A percentile compares a stretch with the other conserved stretches of the same genome.
Conservation (phyloP, 1,140 invertebrate species). For the Streblospio benedicti region DNA sequence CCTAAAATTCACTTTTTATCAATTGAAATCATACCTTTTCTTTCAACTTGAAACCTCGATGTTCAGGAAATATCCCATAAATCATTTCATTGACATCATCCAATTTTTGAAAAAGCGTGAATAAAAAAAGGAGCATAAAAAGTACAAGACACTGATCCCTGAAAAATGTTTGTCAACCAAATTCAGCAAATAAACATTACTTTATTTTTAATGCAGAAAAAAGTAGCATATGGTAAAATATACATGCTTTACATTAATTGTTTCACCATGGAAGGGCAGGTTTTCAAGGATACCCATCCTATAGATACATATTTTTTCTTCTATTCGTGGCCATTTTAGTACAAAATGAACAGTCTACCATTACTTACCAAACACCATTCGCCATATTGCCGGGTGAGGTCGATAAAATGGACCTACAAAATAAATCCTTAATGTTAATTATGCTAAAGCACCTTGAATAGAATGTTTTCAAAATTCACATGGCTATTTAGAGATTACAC, state of each 20-base stretch:
- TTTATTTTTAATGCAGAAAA: background rate
- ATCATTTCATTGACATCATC: constrained; percentile 80
- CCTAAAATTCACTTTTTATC: too few relatives aligned
- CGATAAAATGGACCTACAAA: constrained; percentile 77
- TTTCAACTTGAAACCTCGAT: constrained; percentile 34
- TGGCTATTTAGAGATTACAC: too few relatives aligned
- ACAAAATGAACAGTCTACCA: too few relatives aligned
- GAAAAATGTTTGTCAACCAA: too few relatives aligned
- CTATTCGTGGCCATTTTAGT: too few relatives aligned
- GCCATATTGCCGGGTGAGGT: constrained; percentile 57
- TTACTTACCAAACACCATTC: constrained; percentile 53
- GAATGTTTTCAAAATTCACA: too few relatives aligned
- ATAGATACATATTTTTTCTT: too few relatives aligned
- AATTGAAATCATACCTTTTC: constrained; percentile 83
- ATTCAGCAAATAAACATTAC: constrained; percentile 14
- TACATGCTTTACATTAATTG: background rate
- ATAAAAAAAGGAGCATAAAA: constrained; percentile 66
- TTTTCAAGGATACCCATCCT: too few relatives aligned
- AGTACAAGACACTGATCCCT: constrained; percentile 81
- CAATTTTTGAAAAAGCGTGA: constrained; percentile 84
- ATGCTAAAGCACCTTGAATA: too few relatives aligned
- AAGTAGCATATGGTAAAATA: background rate
- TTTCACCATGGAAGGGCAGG: background rate
- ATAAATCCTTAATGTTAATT: too few relatives aligned
- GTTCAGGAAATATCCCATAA: constrained; percentile 51